Conservation (phyloP, 2,888 invertebrate genomes). For the Bruchidius siliquastri region DNA sequence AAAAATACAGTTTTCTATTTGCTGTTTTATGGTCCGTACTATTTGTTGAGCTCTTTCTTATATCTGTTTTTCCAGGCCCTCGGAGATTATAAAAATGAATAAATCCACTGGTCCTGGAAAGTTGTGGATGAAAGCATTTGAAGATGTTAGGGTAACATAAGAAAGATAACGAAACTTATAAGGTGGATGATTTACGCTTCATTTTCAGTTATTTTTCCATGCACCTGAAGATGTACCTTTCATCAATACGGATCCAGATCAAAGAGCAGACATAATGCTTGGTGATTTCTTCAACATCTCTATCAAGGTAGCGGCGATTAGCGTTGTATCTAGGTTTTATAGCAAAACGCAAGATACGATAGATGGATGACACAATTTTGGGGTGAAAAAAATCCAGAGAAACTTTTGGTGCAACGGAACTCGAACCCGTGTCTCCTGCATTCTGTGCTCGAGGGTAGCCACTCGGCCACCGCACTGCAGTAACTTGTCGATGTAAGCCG, state of each 20-base stretch:
- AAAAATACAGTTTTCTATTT: no score
- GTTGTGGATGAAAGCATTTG: conserved; percentile 50
- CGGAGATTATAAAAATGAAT: conserved; percentile 41
- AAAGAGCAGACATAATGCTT: conserved; percentile 42
- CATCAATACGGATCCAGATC: conserved; percentile 50
- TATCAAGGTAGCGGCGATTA: conserved; percentile 34
- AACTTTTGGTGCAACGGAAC: no score
- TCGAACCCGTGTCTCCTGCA: no score
- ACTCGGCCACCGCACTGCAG: no score
- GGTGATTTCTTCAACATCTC: conserved; percentile 42
- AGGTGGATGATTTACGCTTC: no score
- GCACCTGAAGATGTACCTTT: conserved; percentile 57
- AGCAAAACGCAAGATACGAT: background rate
- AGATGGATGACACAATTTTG: no score
- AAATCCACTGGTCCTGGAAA: conserved; percentile 49
- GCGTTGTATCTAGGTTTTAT: background rate
- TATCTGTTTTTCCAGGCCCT: conserved; percentile 14
- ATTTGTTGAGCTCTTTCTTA: background rate
- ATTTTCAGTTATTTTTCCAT: conserved; percentile 55
- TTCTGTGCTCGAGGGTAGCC: no score
- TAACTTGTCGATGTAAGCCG: no score
- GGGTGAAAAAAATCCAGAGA: no score
- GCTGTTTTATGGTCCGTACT: background rate
- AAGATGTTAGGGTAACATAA: no score
- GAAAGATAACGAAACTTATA: no score